Evolutionary conservation across 2,888 invertebrate genomes (phyloP).

Genomic region (Phoenoteleia sp.): DNA sequence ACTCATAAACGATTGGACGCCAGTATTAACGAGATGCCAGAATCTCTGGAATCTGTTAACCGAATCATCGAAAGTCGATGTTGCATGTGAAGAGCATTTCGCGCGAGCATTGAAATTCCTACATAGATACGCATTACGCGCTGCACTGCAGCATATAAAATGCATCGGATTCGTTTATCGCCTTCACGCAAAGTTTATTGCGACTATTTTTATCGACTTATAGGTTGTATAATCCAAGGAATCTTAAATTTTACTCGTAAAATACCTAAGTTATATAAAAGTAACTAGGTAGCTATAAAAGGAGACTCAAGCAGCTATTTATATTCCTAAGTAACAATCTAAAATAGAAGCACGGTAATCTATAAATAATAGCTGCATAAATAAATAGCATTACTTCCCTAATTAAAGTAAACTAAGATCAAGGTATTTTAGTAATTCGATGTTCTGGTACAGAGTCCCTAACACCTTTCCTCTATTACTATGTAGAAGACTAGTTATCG

Average conservation of each 20-base stretch:
- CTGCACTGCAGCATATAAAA: conserved; percentile 54
- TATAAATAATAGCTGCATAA: too few species aligned
- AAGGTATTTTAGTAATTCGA: too few species aligned
- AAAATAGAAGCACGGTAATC: too few species aligned
- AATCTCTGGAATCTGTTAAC: conserved; percentile 37
- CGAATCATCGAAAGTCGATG: conserved; percentile 53
- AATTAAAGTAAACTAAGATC: too few species aligned
- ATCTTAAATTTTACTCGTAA: background rate
- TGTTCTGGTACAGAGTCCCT: too few species aligned
- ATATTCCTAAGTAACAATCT: too few species aligned
- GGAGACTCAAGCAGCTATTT: too few species aligned
- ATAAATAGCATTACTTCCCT: too few species aligned
- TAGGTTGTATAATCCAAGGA: background rate
- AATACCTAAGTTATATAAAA: background rate
- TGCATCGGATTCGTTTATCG: conserved; percentile 36
- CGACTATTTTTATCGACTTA: background rate
- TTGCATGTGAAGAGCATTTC: conserved; percentile 70
- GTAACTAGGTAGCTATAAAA: background rate
- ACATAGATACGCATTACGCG: conserved; percentile 71
- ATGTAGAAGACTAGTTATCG: too few species aligned
- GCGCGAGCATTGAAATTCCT: conserved; percentile 82
- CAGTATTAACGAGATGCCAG: background rate
- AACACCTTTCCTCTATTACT: too few species aligned
- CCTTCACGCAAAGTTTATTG: background rate
- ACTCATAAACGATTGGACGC: background rate